Evolutionary conservation across 2,888 invertebrate species (phyloP), one percentile per base, ranked within the genome.

Genomic region (Acanthosepion esculentum): DNA sequence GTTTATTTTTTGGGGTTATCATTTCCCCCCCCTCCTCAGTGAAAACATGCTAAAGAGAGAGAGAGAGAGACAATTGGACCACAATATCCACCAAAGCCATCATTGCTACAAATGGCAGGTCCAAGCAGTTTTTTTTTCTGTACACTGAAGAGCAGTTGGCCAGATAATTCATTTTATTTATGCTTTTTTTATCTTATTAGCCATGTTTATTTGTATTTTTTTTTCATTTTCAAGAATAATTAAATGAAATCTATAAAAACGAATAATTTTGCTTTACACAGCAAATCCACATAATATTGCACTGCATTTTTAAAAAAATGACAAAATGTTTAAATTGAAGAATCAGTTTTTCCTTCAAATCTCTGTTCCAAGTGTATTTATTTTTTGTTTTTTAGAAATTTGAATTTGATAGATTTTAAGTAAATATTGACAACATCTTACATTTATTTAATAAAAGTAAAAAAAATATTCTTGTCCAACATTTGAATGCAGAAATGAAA

Each of bases 91-190:
- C n/a, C 33, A 78, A n/a, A n/a, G 78, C 8, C n/a, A 33, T 33
- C 78, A 78, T 78, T 15, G n/a, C 33, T 78, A 6, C 59, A 59
- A 59, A 23, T 23, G 78, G 78, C n/a, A 78, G 78, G 33, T 78
- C 78, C 78, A 78, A n/a, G n/a, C n/a, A 78, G n/a, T 78, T 78
- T 78, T 78, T 78, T 78, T n/a, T n/a, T 78, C 78, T 78, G 78
- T 78, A n/a, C n/a, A 78, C 78, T 78, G 78, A 33, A 78, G 26
- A 29, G 78, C n/a, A 78, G 29, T 78, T 33, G 15, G 78, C 78
- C 78, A 78, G 78, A 78, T 78, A n/a, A 12, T 78, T 78, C 78
- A 78, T 78, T 78, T 78, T 78, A n/a, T 15, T 78, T 29, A 33
- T 78, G 78, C 15, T 78, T 78, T 78, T 59, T 23, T 59, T 23